Percentiles rank a stretch among this genome's conserved stretches.
Conservation (phyloP, 2,797 vertebrate genomes). For the Myiothlypis chrysogaster region DNA sequence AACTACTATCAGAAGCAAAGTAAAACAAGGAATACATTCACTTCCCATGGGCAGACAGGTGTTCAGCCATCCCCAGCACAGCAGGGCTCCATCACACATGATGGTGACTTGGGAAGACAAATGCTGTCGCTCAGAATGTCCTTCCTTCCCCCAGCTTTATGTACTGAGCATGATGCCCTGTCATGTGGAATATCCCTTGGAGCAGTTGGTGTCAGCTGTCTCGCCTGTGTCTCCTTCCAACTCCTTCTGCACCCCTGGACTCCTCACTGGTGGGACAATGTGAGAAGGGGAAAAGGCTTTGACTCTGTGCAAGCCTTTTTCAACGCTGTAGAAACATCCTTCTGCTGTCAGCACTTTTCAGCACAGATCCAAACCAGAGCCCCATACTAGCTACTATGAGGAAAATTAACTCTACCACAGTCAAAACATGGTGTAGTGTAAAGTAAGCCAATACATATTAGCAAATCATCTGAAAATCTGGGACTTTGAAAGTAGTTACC, state of each 20-base stretch:
- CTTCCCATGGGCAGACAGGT: not conserved
- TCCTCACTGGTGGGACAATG: not conserved
- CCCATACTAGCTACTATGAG: not conserved
- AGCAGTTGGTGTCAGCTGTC: not conserved
- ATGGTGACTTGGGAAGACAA: not conserved
- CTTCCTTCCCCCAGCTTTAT: not conserved
- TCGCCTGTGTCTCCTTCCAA: not conserved
- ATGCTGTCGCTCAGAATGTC: not conserved
- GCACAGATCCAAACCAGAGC: not conserved
- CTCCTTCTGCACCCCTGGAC: not conserved
- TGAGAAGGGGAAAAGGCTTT: not conserved
- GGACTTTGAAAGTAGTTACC: not conserved
- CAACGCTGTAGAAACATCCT: not conserved
- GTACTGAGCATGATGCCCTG: not conserved
- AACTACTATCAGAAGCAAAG: not conserved
- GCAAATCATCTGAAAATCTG: not conserved
- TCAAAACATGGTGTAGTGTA: not conserved
- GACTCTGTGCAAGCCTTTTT: not conserved
- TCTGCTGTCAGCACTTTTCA: not conserved
- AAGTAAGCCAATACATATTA: not conserved
- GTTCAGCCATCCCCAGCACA: not conserved
- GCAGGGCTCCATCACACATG: fast-evolving
- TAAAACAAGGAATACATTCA: not conserved
- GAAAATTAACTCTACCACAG: not conserved
- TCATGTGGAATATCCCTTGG: not conserved